phyloP scores from a whole-genome alignment of 2,113 vertebrate species.

The Pedionomus torquatus region DNA sequence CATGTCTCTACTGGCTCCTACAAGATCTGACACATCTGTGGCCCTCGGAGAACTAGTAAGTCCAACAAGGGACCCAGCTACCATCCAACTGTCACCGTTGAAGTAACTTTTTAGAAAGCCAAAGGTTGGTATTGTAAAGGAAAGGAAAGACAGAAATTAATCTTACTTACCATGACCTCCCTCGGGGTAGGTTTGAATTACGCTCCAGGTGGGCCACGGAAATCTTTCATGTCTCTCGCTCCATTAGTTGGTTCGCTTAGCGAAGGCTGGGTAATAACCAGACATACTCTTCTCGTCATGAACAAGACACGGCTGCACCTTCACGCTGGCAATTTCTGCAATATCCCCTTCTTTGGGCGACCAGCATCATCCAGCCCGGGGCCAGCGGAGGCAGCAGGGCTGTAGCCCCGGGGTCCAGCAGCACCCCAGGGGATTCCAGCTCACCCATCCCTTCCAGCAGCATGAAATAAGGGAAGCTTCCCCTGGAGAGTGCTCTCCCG shows the following conservation, averaged over 20 bases:
- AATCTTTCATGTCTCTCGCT: conserved; percentile 62
- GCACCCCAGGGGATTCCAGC: rapidly evolving
- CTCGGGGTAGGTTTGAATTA: conserved; percentile 62
- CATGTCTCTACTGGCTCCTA: neutral
- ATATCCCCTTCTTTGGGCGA: neutral
- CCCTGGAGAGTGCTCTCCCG: neutral
- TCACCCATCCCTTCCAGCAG: neutral
- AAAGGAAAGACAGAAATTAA: conserved; percentile 52
- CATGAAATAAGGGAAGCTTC: rapidly evolving
- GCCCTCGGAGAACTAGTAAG: neutral
- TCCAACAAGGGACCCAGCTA: neutral
- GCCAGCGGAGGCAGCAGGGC: neutral
- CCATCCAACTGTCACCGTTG: conserved; percentile 1
- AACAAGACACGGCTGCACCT: neutral
- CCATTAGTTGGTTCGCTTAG: conserved; percentile 66
- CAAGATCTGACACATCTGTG: neutral
- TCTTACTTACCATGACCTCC: conserved; percentile 54
- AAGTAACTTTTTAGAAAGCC: conserved; percentile 52
- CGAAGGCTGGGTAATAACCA: conserved; percentile 43
- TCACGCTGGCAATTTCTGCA: neutral
- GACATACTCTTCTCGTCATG: conserved; percentile 28
- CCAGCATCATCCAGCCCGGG: neutral
- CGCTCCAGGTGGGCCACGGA: conserved; percentile 40
- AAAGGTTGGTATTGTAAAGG: conserved; percentile 39
- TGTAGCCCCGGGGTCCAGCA: neutral